phyloP scores from a whole-genome alignment of 1,140 invertebrate species.

The Andricus grossulariae region DNA sequence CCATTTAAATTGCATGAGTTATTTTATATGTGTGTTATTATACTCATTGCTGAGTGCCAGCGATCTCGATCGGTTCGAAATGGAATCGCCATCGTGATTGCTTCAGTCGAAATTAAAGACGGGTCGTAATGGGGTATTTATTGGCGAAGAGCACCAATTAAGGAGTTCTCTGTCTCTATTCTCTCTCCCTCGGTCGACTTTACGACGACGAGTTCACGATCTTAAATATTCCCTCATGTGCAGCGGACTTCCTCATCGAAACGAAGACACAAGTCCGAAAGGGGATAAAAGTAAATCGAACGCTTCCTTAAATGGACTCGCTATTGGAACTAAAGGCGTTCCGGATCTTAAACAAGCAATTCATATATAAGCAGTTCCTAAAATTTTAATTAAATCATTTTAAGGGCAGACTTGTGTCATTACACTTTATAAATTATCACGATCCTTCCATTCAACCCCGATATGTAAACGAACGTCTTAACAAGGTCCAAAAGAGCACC shows the following conservation, averaged over 20 bases:
- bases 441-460: no score
- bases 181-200: slow-evolving; percentile 3
- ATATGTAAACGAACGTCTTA: neutral
- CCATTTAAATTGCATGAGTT: neutral
- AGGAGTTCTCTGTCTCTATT: slow-evolving; percentile 6
- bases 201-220: slow-evolving; percentile 18
- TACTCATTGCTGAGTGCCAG: neutral
- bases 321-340: neutral
- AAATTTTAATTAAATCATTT: neutral
- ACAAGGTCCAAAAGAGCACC: neutral
- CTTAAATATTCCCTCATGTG: slow-evolving; percentile 1
- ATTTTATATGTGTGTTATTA: neutral
- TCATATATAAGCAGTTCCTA: neutral
- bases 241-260: slow-evolving; percentile 13
- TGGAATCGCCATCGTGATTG: slow-evolving; percentile 2
- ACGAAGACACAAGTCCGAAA: neutral
- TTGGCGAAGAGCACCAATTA: slow-evolving; percentile 34
- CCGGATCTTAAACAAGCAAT: neutral
- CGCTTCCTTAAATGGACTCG: slow-evolving; percentile 5
- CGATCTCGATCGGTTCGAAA: neutral
- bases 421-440: neutral
- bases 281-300: slow-evolving; percentile 7
- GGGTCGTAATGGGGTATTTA: slow-evolving; percentile 27
- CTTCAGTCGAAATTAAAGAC: slow-evolving; percentile 31
- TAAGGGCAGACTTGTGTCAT: neutral